These are phyloP conservation scores for Drosophila dunni DNA, from an alignment of 1,140 invertebrate species.

Conservation along the genomic window DNA sequence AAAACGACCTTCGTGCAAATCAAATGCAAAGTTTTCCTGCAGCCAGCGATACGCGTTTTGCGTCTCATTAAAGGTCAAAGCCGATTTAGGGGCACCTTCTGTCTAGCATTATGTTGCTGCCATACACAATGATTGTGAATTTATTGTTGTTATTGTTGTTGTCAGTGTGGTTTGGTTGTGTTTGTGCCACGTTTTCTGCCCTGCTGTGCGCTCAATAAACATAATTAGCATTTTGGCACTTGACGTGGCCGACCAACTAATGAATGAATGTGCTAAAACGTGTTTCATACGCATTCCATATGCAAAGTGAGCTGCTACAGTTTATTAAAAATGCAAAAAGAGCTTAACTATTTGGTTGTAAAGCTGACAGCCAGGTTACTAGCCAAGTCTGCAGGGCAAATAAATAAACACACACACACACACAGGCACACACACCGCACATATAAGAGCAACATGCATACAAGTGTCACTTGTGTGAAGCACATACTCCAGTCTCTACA, in stretches of 20 bases:
- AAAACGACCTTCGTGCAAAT: conserved; percentile 79
- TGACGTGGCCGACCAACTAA: conserved; percentile 69
- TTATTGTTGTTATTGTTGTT: conserved; percentile 9
- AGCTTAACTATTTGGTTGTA: conserved; percentile 76
- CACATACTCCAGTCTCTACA: conserved; percentile 68
- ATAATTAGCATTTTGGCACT: conserved; percentile 81
- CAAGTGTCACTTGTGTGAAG: conserved; percentile 81
- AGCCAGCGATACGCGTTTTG: conserved; percentile 60
- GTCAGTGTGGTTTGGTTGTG: conserved; percentile 19
- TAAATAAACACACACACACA: conserved; percentile 72
- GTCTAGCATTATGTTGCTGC: conserved; percentile 33
- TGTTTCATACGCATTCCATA: conserved; percentile 57
- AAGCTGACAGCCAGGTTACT: conserved; percentile 54
- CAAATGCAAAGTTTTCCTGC: conserved; percentile 72
- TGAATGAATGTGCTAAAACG: conserved; percentile 70
- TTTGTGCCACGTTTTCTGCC: conserved; percentile 41
- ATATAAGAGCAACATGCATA: conserved; percentile 55
- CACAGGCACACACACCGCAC: conserved; percentile 17
- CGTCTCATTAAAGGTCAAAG: conserved; percentile 79
- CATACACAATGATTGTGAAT: conserved; percentile 2
- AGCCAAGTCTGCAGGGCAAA: conserved; percentile 70
- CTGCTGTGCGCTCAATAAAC: conserved; percentile 71
- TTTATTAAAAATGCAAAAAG: conserved; percentile 80
- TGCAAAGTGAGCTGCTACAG: conserved; percentile 68
- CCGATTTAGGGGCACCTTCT: conserved; percentile 57